Base-by-base conservation (phyloP, 1,140 invertebrate genomes). In the Scylla paramamosain region DNA sequence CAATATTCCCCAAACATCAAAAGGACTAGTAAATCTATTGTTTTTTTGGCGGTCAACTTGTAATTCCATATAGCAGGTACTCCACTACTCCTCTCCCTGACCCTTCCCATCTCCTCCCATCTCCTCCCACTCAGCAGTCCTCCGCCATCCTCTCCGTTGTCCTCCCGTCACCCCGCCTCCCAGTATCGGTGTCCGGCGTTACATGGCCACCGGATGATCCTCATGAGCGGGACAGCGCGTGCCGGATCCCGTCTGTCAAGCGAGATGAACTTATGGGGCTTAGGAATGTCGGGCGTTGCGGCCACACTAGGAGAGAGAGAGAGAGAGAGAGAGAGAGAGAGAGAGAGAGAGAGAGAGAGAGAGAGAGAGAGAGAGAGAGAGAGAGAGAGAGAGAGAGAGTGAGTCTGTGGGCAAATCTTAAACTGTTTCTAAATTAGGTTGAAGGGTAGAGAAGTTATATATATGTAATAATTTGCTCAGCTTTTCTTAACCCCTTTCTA, bases 201-300 rank as follows among this genome's bases (percentile, higher is more conserved):
- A n/a, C 39, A 45, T 25, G 28, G 45, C n/a, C 87, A 32, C 84
- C 87, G 87, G 87, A 89, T 20, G 45, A 45, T 0, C 87, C 87
- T 89, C 87, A 89, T 89, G 87, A 89, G 46, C 87, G 25, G 45
- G 39, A 10, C 3, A 48, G 39, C 87, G 39, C 87, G 87, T 89
- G 87, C 39, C 87, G 87, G 87, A 89, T 89, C 87, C 46, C 46
- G 87, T 48, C 87, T 48, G 87, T 89, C 87, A 89, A n/a, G 87
- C 39, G 7, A 39, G 87, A 89, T 89, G 87, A 89, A 89, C 87
- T 39, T 89, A 89, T 89, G 87, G 87, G 4, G 87, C 32, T 25
- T 7, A n/a, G 87, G 87, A 89, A 89, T 89, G 87, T 89, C 39
- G 87, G 39, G 16, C 25, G 39, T 25, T 39, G 87, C 39, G 39